phyloP scores from a whole-genome alignment of 2,888 invertebrate genomes.

The Corythucha ciliata region DNA sequence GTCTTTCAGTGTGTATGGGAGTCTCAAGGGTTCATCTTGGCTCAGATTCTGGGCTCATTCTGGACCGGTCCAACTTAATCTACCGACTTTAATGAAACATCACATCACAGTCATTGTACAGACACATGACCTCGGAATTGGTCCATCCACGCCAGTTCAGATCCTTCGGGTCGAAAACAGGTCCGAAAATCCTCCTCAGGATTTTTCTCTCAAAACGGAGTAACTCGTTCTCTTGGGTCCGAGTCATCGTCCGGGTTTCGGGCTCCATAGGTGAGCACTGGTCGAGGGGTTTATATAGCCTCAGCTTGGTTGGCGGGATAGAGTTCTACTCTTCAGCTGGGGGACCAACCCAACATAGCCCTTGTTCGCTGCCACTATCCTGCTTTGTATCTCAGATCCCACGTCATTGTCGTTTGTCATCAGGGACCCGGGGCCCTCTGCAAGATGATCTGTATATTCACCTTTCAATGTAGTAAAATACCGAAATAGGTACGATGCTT shows the following conservation, averaged over 20 bases:
- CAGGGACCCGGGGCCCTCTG: too few species aligned
- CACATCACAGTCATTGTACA: conserved; percentile 4
- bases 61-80: not conserved
- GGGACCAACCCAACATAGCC: too few species aligned
- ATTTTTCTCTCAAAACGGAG: conserved; percentile 15
- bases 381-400: too few species aligned
- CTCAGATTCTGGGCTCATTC: conserved; percentile 7
- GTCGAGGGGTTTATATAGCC: too few species aligned
- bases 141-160: conserved; percentile 2
- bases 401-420: too few species aligned
- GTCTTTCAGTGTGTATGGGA: not conserved
- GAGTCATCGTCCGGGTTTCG: conserved; percentile 9
- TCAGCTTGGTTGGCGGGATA: too few species aligned
- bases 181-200: conserved; percentile 11
- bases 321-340: too few species aligned
- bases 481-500: too few species aligned
- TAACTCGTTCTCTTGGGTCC: conserved; percentile 2
- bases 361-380: too few species aligned
- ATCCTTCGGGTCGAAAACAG: conserved; percentile 11
- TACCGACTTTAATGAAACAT: conserved; percentile 1
- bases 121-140: not conserved
- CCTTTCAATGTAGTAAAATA: too few species aligned
- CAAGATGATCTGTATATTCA: too few species aligned
- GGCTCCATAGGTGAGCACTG: conserved; percentile 17
- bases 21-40: not conserved